Conservation (phyloP, 2,888 invertebrate species). For the Chorisops tibialis region DNA sequence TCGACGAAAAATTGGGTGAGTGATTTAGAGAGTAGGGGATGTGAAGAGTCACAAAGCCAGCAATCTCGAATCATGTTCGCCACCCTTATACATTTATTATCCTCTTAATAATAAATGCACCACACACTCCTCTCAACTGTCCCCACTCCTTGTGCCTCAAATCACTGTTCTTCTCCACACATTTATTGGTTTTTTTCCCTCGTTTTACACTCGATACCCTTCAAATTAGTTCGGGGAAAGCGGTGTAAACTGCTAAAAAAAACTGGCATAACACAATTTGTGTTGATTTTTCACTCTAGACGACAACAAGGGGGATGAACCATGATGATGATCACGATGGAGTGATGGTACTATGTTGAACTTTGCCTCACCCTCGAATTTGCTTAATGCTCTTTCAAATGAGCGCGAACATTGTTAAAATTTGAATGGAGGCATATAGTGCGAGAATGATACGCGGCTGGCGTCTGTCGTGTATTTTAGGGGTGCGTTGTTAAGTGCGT, state of each 20-base stretch:
- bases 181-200: neutral
- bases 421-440: neutral
- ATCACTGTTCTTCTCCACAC: neutral
- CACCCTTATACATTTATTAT: constrained; percentile 7
- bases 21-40: neutral
- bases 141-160: neutral
- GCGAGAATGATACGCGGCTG: neutral
- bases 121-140: neutral
- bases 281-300: neutral
- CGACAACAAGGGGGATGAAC: neutral
- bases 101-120: constrained; percentile 9
- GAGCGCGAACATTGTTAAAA: neutral
- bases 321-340: neutral
- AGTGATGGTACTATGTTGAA: neutral
- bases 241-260: neutral
- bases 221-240: neutral
- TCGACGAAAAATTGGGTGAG: too few relatives aligned
- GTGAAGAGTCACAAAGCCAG: constrained; percentile 12
- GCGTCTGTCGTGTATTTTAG: neutral
- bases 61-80: neutral
- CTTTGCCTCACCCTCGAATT: neutral
- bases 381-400: neutral
- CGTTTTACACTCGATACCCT: neutral
- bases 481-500: constrained; percentile 4
- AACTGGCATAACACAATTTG: constrained; percentile 8